These are phyloP conservation scores for Myotis findleyi DNA, from an alignment of 2,797 vertebrate genomes.

Conservation along the genomic window DNA sequence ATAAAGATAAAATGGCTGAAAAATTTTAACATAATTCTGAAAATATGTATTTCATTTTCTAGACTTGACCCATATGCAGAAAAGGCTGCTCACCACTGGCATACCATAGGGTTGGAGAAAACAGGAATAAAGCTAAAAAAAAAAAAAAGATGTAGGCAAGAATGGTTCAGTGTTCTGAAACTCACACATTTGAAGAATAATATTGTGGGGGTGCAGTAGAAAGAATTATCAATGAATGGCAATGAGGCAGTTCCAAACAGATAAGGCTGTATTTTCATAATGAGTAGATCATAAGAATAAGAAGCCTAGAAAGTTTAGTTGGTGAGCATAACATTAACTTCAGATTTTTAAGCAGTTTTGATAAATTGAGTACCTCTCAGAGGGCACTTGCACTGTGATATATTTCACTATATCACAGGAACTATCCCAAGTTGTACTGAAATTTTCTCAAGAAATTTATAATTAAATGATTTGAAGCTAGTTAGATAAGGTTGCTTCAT, in stretches of 20 bases:
- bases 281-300: not conserved
- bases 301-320: not conserved
- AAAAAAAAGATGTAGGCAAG: not conserved
- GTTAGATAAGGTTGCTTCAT: not conserved
- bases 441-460: not conserved
- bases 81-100: not conserved
- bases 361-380: not conserved
- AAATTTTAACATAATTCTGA: not conserved
- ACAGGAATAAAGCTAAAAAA: not conserved
- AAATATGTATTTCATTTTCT: constrained; percentile 8
- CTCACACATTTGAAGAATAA: not conserved
- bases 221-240: not conserved
- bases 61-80: not conserved
- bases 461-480: not conserved
- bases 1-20: not conserved
- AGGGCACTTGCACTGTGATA: not conserved
- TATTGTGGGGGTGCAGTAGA: not conserved
- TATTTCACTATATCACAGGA: not conserved
- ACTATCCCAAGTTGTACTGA: not conserved
- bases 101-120: not conserved
- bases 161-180: not conserved
- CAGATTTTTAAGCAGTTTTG: not conserved
- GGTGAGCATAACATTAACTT: not conserved
- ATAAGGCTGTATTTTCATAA: not conserved
- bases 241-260: not conserved